Conservation (phyloP, 2,888 invertebrate species). For the Orthonevra nobilis region DNA sequence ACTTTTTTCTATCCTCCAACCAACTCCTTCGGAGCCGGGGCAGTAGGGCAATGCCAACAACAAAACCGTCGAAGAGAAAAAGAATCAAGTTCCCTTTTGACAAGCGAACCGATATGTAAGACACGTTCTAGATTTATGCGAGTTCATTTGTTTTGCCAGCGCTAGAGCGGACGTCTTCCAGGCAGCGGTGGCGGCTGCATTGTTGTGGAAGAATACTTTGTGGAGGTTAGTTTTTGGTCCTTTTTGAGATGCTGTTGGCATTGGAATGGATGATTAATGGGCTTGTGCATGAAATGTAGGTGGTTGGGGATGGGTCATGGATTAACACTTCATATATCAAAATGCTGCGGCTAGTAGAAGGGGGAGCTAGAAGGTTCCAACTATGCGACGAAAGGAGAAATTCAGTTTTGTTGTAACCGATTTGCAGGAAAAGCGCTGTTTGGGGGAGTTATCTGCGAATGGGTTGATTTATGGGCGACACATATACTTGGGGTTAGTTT, state of each 20-base stretch:
- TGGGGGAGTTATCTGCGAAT: slow-evolving; percentile 35
- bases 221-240: slow-evolving; percentile 42
- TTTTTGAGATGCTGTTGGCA: slow-evolving; percentile 35
- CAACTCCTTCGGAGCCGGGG: slow-evolving; percentile 1
- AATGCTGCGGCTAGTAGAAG: slow-evolving; percentile 55
- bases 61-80: slow-evolving; percentile 13
- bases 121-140: slow-evolving; percentile 68
- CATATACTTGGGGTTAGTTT: too few species aligned
- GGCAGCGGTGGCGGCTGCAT: slow-evolving; percentile 4
- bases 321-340: slow-evolving; percentile 70
- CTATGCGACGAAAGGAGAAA: slow-evolving; percentile 49
- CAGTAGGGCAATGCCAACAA: slow-evolving; percentile 7
- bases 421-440: slow-evolving; percentile 42
- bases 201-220: slow-evolving; percentile 44
- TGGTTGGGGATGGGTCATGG: slow-evolving; percentile 24
- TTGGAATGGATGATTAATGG: slow-evolving; percentile 61
- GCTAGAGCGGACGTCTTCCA: background rate
- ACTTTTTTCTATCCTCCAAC: too few species aligned
- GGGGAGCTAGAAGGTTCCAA: slow-evolving; percentile 4
- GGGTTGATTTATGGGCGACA: slow-evolving; percentile 63
- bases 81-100: slow-evolving; percentile 14
- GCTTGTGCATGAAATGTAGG: slow-evolving; percentile 16
- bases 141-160: slow-evolving; percentile 58
- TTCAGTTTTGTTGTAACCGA: slow-evolving; percentile 67
- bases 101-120: slow-evolving; percentile 64